Evolutionary conservation across 1,140 invertebrate species (phyloP).

Genomic region (Bombus pascuorum): DNA sequence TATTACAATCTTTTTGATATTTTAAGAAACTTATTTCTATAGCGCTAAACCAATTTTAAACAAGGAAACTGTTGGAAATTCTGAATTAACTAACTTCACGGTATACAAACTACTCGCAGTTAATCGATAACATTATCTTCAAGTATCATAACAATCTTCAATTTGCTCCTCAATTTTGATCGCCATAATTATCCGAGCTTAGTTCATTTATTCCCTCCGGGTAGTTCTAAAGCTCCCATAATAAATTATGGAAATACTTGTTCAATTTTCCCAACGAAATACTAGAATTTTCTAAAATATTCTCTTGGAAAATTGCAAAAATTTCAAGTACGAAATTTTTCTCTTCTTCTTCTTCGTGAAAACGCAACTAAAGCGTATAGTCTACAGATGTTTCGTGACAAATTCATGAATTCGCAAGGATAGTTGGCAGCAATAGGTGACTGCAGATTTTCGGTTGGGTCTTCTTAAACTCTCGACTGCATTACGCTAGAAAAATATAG

Average conservation of each 20-base stretch:
- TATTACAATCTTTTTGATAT: no score
- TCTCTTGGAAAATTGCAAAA: background rate
- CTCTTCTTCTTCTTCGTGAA: no score
- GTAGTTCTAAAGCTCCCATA: background rate
- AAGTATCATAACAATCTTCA: slow-evolving; percentile 8
- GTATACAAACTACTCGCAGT: background rate
- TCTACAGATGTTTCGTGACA: background rate
- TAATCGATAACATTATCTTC: background rate
- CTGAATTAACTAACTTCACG: background rate
- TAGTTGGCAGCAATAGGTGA: background rate
- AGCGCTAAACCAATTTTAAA: no score
- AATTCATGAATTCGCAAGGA: background rate
- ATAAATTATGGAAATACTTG: no score
- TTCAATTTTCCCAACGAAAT: background rate
- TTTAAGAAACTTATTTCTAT: no score
- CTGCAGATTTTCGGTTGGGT: background rate
- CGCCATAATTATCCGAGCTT: slow-evolving; percentile 2
- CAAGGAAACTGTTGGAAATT: background rate
- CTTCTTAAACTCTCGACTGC: background rate
- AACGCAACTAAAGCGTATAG: background rate
- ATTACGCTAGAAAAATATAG: background rate
- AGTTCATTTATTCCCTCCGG: background rate
- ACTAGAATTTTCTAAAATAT: background rate
- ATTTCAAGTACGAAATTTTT: background rate
- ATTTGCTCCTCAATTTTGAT: background rate